These are phyloP conservation scores for Neodontobutis hainanensis DNA, from an alignment of 2,113 vertebrate genomes.

Conservation along the genomic window DNA sequence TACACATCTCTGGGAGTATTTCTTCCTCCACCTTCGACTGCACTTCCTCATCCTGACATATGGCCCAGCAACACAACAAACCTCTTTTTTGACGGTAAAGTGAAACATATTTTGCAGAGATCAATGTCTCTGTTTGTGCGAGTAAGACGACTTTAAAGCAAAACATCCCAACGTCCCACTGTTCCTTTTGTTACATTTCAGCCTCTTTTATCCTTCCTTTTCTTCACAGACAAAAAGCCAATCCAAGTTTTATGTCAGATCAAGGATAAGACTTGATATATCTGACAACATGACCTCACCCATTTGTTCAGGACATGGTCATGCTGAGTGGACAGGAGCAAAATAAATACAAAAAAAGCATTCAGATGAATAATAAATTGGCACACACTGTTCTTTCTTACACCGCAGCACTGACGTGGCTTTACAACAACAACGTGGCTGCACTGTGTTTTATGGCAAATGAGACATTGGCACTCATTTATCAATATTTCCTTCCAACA, in stretches of 20 bases:
- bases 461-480: constrained; percentile 31
- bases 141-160: constrained; percentile 48
- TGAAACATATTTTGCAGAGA: constrained; percentile 49
- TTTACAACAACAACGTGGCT: constrained; percentile 28
- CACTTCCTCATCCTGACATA: constrained; percentile 51
- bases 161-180: constrained; percentile 44
- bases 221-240: constrained; percentile 49
- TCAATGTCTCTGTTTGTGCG: constrained; percentile 50
- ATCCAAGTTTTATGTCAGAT: constrained; percentile 43
- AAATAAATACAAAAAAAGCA: constrained; percentile 60
- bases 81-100: constrained; percentile 49
- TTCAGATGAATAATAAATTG: constrained; percentile 71
- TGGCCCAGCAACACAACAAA: constrained; percentile 40
- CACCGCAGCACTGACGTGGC: constrained; percentile 20
- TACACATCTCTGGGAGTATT: constrained; percentile 34
- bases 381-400: constrained; percentile 48
- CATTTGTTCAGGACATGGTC: constrained; percentile 49
- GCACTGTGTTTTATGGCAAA: constrained; percentile 43
- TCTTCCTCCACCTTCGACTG: constrained; percentile 3
- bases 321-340: constrained; percentile 37
- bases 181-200: constrained; percentile 47
- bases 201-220: constrained; percentile 39
- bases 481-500: constrained; percentile 40
- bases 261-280: constrained; percentile 42
- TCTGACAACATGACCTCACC: constrained; percentile 43